These are phyloP conservation scores for Arremon brunneinucha DNA, from an alignment of 2,797 vertebrate species.

Conservation along the genomic window DNA sequence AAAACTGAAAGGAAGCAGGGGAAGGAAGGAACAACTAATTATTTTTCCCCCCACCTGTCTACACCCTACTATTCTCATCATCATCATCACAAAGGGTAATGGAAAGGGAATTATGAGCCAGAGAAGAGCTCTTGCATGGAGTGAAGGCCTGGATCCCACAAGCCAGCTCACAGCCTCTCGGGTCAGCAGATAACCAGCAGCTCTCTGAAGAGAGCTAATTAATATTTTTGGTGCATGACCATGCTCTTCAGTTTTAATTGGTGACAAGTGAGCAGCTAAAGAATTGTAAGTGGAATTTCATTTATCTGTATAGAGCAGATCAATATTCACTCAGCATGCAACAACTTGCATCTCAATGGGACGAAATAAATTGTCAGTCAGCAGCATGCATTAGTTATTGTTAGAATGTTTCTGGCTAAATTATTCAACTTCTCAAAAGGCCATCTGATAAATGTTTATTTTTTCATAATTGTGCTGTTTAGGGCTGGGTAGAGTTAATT, in stretches of 20 bases:
- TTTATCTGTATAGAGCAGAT: conserved; percentile 70
- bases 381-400: conserved; percentile 56
- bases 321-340: conserved; percentile 72
- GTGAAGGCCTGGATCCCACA: neutral
- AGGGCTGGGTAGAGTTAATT: neutral
- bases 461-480: conserved; percentile 51
- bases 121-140: neutral
- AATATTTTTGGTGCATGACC: conserved; percentile 27
- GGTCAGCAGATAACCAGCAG: neutral
- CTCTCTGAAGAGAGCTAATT: neutral
- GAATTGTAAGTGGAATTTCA: conserved; percentile 68
- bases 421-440: conserved; percentile 72
- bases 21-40: neutral
- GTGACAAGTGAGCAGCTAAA: conserved; percentile 65
- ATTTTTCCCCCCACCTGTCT: neutral
- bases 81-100: rapidly evolving
- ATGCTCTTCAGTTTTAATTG: conserved; percentile 64
- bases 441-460: conserved; percentile 77
- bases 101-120: neutral
- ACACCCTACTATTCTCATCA: neutral
- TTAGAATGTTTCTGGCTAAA: conserved; percentile 52
- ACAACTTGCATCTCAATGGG: conserved; percentile 52
- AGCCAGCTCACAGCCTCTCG: neutral
- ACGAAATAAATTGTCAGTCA: conserved; percentile 73
- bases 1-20: neutral